Conservation (phyloP, 1,140 invertebrate species). For the Solen grandis region DNA sequence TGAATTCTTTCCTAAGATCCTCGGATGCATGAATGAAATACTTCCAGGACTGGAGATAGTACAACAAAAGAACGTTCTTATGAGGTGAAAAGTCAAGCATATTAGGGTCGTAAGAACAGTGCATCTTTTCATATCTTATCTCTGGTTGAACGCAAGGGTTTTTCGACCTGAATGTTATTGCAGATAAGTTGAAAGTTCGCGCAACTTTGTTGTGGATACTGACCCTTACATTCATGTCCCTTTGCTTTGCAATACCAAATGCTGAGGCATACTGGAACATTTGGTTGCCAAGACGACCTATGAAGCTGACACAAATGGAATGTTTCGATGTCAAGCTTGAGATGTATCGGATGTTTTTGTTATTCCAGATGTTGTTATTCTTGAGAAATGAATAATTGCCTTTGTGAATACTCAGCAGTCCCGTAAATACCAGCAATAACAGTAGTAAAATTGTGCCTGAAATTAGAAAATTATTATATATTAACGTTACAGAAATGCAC, state of each 20-base stretch:
- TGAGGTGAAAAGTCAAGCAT: conserved; percentile 45
- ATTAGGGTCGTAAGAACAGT: conserved; percentile 56
- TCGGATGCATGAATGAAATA: conserved; percentile 64
- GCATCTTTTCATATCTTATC: conserved; percentile 27
- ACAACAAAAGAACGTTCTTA: conserved; percentile 48
- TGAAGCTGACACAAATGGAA: conserved; percentile 50
- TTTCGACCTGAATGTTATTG: conserved; percentile 3
- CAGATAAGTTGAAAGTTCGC: conserved; percentile 40
- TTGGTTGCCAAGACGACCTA: conserved; percentile 67
- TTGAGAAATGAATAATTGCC: too few species aligned
- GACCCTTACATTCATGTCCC: conserved; percentile 55
- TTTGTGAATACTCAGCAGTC: neutral
- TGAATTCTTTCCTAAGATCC: conserved; percentile 57
- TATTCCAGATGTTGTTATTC: neutral
- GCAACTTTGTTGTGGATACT: conserved; percentile 24
- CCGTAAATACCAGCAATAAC: neutral
- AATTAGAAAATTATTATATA: neutral
- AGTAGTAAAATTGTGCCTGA: neutral
- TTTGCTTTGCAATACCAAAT: conserved; percentile 52
- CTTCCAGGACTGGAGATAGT: conserved; percentile 68
- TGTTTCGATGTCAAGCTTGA: neutral
- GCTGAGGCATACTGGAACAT: conserved; percentile 71
- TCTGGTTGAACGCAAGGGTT: neutral
- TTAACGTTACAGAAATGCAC: too few species aligned
- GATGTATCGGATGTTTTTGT: neutral